A percentile compares a stretch with the other conserved stretches of the same genome.
Evolutionary conservation across 2,797 vertebrate genomes (phyloP).

Genomic region (Podarcis lilfordi): DNA sequence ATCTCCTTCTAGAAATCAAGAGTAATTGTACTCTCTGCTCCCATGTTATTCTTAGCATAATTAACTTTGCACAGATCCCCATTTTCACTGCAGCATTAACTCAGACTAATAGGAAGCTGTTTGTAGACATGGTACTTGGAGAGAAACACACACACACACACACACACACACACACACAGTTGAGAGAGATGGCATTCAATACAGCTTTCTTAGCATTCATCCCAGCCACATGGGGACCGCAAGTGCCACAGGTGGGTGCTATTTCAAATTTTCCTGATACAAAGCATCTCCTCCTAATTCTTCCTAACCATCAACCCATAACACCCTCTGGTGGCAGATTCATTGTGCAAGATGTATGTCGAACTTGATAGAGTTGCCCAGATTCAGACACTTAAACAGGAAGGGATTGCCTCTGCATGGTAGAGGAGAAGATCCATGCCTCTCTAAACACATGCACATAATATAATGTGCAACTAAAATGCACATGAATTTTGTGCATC

Average conservation of each 20-base stretch:
- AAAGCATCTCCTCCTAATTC: background rate
- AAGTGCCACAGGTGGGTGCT: background rate
- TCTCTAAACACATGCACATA: background rate
- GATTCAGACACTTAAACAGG: background rate
- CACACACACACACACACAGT: too few species aligned
- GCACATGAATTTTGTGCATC: background rate
- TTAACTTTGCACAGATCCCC: constrained; percentile 49
- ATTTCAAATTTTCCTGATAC: background rate
- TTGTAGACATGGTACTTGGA: constrained; percentile 8
- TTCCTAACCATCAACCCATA: too few species aligned
- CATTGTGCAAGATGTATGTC: background rate
- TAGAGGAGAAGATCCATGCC: background rate
- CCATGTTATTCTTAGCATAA: constrained; percentile 42
- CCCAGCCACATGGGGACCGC: background rate
- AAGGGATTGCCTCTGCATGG: background rate
- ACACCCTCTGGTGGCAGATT: background rate
- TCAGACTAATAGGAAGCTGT: constrained; percentile 30
- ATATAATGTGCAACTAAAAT: background rate
- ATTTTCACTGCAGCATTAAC: constrained; percentile 32
- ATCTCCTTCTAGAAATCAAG: constrained; percentile 62
- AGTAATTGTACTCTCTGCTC: constrained; percentile 62
- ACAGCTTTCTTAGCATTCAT: background rate
- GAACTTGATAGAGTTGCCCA: background rate
- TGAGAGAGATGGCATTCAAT: background rate
- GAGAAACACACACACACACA: background rate